phyloP scores from a whole-genome alignment of 2,888 invertebrate genomes.

The Leuctra nigra region DNA sequence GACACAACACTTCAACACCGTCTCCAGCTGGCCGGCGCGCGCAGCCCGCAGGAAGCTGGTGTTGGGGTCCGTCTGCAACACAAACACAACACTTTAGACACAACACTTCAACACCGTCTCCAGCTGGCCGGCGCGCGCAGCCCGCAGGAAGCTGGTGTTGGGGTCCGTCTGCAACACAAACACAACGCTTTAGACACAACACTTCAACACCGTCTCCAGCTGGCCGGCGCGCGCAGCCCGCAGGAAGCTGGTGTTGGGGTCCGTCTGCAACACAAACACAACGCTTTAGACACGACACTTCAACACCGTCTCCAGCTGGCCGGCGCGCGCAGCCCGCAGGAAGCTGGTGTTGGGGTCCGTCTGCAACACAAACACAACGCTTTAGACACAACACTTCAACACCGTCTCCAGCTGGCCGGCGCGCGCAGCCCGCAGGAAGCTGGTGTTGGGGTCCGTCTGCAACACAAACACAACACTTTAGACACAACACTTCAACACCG shows the following conservation, averaged over 20 bases:
- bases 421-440: constrained; percentile 93
- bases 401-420: constrained; percentile 96
- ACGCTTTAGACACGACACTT: too few species aligned
- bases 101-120: constrained; percentile 92
- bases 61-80: constrained; percentile 84
- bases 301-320: constrained; percentile 90
- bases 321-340: constrained; percentile 93
- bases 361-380: constrained; percentile 53
- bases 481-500: constrained; percentile 90
- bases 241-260: constrained; percentile 94
- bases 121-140: constrained; percentile 94
- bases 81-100: constrained; percentile 29
- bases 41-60: constrained; percentile 96
- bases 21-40: constrained; percentile 92
- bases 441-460: constrained; percentile 93
- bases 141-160: constrained; percentile 93
- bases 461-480: constrained; percentile 51
- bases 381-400: too few species aligned
- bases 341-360: constrained; percentile 95
- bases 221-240: constrained; percentile 97
- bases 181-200: too few species aligned
- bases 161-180: constrained; percentile 74
- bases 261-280: constrained; percentile 59
- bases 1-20: constrained; percentile 90
- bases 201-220: constrained; percentile 88